phyloP scores from a whole-genome alignment of 2,888 invertebrate genomes.

The Harmothoe impar region DNA sequence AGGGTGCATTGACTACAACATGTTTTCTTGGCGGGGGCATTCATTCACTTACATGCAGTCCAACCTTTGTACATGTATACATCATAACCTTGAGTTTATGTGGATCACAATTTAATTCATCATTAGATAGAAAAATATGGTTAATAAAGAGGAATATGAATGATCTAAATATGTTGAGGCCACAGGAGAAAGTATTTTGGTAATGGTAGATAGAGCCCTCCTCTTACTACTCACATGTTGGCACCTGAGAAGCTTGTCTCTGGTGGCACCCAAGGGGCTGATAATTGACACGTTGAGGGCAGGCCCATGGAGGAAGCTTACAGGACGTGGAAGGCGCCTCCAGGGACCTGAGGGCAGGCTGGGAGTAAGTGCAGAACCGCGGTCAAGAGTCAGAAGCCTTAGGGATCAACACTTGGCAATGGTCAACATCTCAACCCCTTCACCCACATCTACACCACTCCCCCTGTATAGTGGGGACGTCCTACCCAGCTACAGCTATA shows the following conservation, averaged over 20 bases:
- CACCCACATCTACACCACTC: not conserved
- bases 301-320: not conserved
- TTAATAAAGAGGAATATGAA: too few relatives aligned
- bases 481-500: too few relatives aligned
- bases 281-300: not conserved
- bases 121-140: too few relatives aligned
- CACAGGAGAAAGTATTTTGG: too few relatives aligned
- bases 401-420: conserved; percentile 26
- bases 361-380: not conserved
- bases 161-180: too few relatives aligned
- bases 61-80: too few relatives aligned
- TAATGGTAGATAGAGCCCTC: too few relatives aligned
- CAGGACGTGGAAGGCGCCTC: not conserved
- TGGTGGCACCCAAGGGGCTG: not conserved
- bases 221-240: not conserved
- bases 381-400: conserved; percentile 33
- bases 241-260: not conserved
- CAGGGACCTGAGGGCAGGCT: not conserved
- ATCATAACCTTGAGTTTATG: too few relatives aligned
- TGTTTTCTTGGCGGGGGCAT: too few relatives aligned
- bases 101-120: too few relatives aligned
- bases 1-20: too few relatives aligned
- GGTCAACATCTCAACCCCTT: not conserved
- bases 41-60: too few relatives aligned
- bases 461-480: not conserved